Conservation (phyloP, 92 coral and sea anemone genomes). For the Phenganax marumi region DNA sequence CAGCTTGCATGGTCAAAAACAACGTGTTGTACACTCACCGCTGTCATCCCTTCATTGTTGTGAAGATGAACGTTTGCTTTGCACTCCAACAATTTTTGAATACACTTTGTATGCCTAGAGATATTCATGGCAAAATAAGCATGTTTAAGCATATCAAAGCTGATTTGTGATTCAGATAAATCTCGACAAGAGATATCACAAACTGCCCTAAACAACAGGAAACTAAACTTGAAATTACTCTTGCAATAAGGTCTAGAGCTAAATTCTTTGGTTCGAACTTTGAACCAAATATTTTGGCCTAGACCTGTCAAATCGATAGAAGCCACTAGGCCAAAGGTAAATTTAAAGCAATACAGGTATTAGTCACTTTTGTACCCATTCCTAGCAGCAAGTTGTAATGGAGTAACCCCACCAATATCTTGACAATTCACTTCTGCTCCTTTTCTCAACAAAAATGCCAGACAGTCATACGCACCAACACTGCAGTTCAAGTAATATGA, state of each 20-base stretch:
- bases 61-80: slow-evolving; percentile 57
- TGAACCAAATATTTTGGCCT: too few species aligned
- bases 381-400: slow-evolving; percentile 59
- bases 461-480: slow-evolving; percentile 63
- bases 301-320: too few species aligned
- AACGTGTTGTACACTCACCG: slow-evolving; percentile 36
- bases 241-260: too few species aligned
- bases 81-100: slow-evolving; percentile 55
- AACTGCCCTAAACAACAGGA: too few species aligned
- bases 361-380: slow-evolving; percentile 44
- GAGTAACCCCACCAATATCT: slow-evolving; percentile 60
- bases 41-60: slow-evolving; percentile 63
- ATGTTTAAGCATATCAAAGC: too few species aligned
- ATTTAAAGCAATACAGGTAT: background rate
- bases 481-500: slow-evolving; percentile 14
- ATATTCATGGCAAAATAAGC: background rate
- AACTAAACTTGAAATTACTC: too few species aligned
- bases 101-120: slow-evolving; percentile 55
- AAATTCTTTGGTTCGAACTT: too few species aligned
- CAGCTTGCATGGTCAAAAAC: background rate
- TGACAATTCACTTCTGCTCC: slow-evolving; percentile 60
- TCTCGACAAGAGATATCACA: too few species aligned
- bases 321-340: background rate
- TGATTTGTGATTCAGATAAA: too few species aligned
- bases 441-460: slow-evolving; percentile 48